Conservation (phyloP, 1,140 invertebrate species). For the Apolygus lucorum region DNA sequence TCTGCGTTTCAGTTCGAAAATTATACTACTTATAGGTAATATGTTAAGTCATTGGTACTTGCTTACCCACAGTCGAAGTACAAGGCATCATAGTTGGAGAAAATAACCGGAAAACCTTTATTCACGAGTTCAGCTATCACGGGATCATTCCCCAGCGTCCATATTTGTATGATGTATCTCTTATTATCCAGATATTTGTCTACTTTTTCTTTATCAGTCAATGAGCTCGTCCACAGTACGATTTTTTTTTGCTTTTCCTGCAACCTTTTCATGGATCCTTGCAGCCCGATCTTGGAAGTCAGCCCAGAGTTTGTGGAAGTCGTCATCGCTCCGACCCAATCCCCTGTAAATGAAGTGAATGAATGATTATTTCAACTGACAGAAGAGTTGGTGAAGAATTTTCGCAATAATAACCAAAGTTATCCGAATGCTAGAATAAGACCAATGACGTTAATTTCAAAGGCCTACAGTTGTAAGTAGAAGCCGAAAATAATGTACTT, state of each 20-base stretch:
- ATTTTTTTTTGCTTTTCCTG: slow-evolving; percentile 49
- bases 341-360: slow-evolving; percentile 38
- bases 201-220: slow-evolving; percentile 58
- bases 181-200: slow-evolving; percentile 56
- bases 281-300: slow-evolving; percentile 44
- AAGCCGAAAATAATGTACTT: no score
- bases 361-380: no score
- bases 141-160: slow-evolving; percentile 57
- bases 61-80: slow-evolving; percentile 75
- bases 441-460: no score
- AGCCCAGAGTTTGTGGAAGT: slow-evolving; percentile 66
- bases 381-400: no score
- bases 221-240: slow-evolving; percentile 72
- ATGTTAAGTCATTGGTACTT: no score
- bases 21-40: no score
- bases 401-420: no score
- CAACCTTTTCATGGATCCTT: slow-evolving; percentile 32
- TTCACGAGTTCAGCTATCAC: slow-evolving; percentile 53
- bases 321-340: slow-evolving; percentile 44
- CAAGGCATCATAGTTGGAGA: slow-evolving; percentile 71
- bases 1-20: no score
- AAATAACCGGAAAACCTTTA: slow-evolving; percentile 62
- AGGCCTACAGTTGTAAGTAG: no score
- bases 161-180: slow-evolving; percentile 71
- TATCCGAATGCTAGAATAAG: no score